Evolutionary conservation across 2,888 invertebrate species (phyloP), one percentile per base, ranked within the genome.

Genomic region (Pseudococcus longispinus): DNA sequence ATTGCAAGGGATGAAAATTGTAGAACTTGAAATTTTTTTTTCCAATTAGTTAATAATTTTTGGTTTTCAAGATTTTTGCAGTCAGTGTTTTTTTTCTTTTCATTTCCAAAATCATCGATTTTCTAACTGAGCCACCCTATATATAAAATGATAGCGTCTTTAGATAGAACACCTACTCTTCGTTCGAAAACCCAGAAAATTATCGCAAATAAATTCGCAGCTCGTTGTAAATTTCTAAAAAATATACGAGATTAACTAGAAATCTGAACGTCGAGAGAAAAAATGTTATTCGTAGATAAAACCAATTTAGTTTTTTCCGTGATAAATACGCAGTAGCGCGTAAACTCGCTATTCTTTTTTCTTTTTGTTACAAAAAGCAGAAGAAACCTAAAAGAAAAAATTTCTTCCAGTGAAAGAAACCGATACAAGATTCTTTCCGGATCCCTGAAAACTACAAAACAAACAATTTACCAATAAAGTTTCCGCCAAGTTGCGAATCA

Each of bases 221-320:
- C 29, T 70, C n/a, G n/a, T 70, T 60, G 29, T 70, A 29, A 70
- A 37, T 37, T 70, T 70, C 29, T 29, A 15, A 29, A 29, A 26
- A 26, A 20, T n/a, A 23, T 29, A 29, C 70, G 6, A 29, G 70
- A 70, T 70, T 70, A 26, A 70, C 29, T 29, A 1, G 60, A 60
- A 60, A 60, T 20, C 20, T 29, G 29, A 29, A 29, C 29, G 29
- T 60, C 18, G 18, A 70, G n/a, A 18, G 18, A 18, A 70, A 18
- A 70, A 70, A 70, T 70, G 70, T 70, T 70, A 29, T 70, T 70
- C 20, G 15, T 15, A 70, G 70, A 26, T 70, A 70, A 70, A 70
- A 70, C 70, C 70, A 70, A 70, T 70, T 70, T 70, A 70, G 70
- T 70, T 29, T 70, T 70, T 70, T 70, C 15, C 65, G 70, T 70